Evolutionary conservation across 2,113 vertebrate genomes (phyloP).

Genomic region (Trogon melanurus): DNA sequence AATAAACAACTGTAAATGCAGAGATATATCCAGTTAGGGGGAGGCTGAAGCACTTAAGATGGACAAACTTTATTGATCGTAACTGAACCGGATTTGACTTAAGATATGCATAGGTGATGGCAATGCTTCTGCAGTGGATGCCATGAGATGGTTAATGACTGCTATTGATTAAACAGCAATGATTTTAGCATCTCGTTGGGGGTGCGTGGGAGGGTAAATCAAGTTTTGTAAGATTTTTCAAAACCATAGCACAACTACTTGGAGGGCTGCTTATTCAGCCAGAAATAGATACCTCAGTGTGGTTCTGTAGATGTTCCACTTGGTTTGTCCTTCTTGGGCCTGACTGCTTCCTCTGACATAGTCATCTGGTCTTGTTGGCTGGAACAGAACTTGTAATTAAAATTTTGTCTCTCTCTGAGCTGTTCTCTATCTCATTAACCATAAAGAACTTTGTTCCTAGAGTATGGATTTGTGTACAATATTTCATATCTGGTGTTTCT

Average conservation of each 20-base stretch:
- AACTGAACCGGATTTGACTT: neutral
- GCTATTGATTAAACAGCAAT: neutral
- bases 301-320: rapidly evolving
- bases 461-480: neutral
- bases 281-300: neutral
- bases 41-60: neutral
- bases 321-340: neutral
- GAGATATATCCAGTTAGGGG: neutral
- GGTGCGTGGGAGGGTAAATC: neutral
- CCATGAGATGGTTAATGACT: neutral
- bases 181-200: neutral
- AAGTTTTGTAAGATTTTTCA: neutral
- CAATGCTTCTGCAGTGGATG: neutral
- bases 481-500: neutral
- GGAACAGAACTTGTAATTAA: neutral
- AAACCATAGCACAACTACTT: neutral
- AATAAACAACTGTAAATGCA: neutral
- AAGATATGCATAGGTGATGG: neutral
- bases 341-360: neutral
- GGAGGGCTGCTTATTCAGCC: neutral
- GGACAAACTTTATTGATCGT: neutral
- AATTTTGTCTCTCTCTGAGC: neutral
- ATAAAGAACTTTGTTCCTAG: neutral
- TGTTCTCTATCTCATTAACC: neutral
- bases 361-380: neutral